Evolutionary conservation across 2,113 vertebrate genomes (phyloP).

Genomic region (Eudyptes chrysolophus): DNA sequence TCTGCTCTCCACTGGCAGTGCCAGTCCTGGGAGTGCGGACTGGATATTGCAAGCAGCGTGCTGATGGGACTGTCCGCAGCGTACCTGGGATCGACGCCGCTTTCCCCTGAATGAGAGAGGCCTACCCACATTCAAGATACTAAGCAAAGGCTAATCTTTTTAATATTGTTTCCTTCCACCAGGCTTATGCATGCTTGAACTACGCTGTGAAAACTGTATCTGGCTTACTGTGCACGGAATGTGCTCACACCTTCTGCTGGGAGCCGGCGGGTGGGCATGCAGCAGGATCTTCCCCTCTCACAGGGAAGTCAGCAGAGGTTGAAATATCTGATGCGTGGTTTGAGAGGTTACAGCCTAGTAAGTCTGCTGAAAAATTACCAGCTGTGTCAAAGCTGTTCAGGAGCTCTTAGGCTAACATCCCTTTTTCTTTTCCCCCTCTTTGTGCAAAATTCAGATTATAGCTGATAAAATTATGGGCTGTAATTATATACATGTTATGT

Average conservation of each 20-base stretch:
- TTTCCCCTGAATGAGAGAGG: not conserved
- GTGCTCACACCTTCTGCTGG: not conserved
- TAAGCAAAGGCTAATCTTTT: not conserved
- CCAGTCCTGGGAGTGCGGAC: not conserved
- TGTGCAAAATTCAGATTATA: not conserved
- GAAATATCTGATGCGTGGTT: not conserved
- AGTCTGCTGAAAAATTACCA: not conserved
- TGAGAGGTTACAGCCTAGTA: not conserved
- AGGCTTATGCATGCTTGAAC: not conserved
- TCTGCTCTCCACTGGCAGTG: not conserved
- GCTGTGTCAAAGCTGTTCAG: not conserved
- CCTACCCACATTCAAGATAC: rapidly evolving
- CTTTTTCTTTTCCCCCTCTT: not conserved
- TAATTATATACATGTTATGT: not conserved
- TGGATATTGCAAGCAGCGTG: not conserved
- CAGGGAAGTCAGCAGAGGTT: not conserved
- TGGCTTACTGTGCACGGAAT: rapidly evolving
- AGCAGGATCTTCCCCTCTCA: not conserved
- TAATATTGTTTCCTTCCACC: not conserved
- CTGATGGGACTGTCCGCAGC: not conserved
- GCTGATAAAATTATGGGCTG: not conserved
- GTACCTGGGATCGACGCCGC: rapidly evolving
- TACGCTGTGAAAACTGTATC: not conserved
- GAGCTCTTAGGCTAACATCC: not conserved
- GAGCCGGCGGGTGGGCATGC: not conserved